Conservation (phyloP, 2,797 vertebrate species). For the Tapirus indicus region DNA sequence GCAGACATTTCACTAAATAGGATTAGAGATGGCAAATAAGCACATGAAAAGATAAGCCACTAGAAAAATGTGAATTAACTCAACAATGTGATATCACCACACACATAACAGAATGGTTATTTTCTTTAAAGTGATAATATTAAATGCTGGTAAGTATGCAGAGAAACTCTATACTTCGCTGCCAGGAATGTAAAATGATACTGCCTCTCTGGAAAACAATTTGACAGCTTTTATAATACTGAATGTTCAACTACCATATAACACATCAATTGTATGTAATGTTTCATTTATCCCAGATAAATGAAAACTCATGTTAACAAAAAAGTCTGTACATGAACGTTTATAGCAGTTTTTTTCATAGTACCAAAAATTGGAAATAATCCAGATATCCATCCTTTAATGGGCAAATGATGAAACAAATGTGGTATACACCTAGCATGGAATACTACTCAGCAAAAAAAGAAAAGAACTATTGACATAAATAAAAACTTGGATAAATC, state of each 20-base stretch:
- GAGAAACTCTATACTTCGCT: neutral
- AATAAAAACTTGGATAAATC: neutral
- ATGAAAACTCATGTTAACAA: neutral
- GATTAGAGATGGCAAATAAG: neutral
- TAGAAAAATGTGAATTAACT: neutral
- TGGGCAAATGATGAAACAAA: neutral
- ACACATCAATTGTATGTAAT: neutral
- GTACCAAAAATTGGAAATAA: neutral
- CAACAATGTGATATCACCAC: neutral
- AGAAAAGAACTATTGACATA: neutral
- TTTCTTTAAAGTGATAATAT: neutral
- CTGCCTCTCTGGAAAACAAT: neutral
- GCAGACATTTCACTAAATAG: neutral
- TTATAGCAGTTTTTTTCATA: neutral
- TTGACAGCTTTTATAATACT: neutral
- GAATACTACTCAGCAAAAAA: neutral
- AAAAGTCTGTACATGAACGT: neutral
- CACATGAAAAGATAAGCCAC: neutral
- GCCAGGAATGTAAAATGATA: neutral
- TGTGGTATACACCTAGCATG: neutral
- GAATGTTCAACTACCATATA: neutral
- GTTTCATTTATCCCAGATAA: neutral
- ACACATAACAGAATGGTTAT: neutral
- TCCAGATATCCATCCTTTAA: neutral
- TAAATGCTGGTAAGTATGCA: neutral